Evolutionary conservation across 2,888 invertebrate genomes (phyloP).

Genomic region (Drosophila suboccidentalis): DNA sequence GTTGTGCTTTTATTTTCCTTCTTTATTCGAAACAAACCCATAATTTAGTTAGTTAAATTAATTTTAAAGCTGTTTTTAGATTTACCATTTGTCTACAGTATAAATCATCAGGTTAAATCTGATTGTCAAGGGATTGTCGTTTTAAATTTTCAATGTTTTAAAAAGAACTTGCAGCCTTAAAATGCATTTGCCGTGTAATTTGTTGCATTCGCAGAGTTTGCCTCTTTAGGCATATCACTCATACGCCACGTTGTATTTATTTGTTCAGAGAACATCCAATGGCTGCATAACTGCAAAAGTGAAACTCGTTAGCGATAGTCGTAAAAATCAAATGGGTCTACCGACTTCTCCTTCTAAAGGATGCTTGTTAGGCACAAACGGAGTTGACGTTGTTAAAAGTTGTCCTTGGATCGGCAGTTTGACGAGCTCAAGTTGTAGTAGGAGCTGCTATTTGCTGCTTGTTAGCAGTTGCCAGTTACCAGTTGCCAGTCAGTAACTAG

Average conservation of each 20-base stretch:
- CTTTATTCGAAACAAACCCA: too few species aligned
- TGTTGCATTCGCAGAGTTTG: conserved; percentile 32
- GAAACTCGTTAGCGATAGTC: conserved; percentile 72
- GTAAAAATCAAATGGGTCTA: conserved; percentile 73
- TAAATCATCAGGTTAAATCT: background rate
- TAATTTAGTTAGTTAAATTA: background rate
- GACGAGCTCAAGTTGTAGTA: conserved; percentile 65
- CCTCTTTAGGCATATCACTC: conserved; percentile 57
- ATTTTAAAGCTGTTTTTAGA: too few species aligned
- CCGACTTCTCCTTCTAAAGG: conserved; percentile 2
- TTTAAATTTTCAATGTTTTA: background rate
- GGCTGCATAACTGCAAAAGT: conserved; percentile 57
- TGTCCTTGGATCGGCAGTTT: conserved; percentile 69
- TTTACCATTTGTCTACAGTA: too few species aligned
- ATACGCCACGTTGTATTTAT: conserved; percentile 71
- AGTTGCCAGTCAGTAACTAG: conserved; percentile 57
- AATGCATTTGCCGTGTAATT: background rate
- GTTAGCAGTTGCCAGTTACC: conserved; percentile 61
- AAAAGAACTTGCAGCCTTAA: too few species aligned
- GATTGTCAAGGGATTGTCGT: background rate
- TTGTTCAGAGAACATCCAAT: conserved; percentile 31
- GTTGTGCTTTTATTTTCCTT: background rate
- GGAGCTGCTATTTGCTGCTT: conserved; percentile 73
- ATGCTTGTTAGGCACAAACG: conserved; percentile 28
- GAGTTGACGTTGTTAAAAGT: conserved; percentile 67